Evolutionary conservation across 2,888 invertebrate species (phyloP), one percentile per base, ranked within the genome.

Genomic region (Tenthredo livida): DNA sequence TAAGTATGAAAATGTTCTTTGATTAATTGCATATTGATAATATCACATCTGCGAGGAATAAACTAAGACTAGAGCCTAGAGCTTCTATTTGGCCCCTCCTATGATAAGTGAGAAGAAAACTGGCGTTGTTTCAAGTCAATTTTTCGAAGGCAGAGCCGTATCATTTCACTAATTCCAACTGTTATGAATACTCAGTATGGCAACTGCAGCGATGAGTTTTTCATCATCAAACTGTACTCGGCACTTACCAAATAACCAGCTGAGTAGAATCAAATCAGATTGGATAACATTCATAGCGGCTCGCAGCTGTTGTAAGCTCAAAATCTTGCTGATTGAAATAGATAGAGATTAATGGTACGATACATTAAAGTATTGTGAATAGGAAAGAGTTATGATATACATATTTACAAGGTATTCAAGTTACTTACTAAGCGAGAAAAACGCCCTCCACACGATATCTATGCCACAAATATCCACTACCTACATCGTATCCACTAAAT

Each of bases 381-480:
- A 9, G 33, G 7, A 72, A 72, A 72, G 3, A 43, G 43, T 10
- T 43, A 40, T 15, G 21, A 73, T 12, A 21, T 25, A 43, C 43
- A 67, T 67, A 67, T 67, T 67, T 61, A 61, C 25, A 61, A 70
- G n/a, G 15, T 33, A 70, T 37, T 37, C 33, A 37, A 70, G 37
- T 70, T n/a, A 70, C 17, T 70, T 70, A 17, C 37, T 37, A 37
- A 70, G 15, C 47, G 17, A 70, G 72, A 43, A 10, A 25, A 73
- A 15, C 21, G 0, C 15, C n/a, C 61, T 61, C 21, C 33, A 37
- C 17, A 33, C 9, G 77, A 77, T 54, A 77, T 77, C 77, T 77
- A 77, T 77, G 77, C 77, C 33, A 77, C 77, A 54, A 29, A 80
- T 12, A 61, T 40, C 61, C 61, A 80, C 80, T 58, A n/a, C 37